Conservation (phyloP, 1,140 invertebrate species). For the Aphis craccivora region DNA sequence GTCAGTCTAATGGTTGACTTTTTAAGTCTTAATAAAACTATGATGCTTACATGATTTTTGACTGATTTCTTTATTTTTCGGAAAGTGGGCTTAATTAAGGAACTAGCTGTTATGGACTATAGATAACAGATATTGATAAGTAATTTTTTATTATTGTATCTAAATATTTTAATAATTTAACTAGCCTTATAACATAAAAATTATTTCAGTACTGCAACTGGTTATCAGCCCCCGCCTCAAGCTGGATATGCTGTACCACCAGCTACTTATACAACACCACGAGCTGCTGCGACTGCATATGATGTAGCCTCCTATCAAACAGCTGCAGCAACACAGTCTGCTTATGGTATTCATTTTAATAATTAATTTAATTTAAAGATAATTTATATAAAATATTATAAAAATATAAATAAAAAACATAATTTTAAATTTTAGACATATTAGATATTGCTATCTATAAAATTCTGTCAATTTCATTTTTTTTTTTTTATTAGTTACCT, state of each 20-base stretch:
- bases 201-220: constrained; percentile 68
- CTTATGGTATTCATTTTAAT: constrained; percentile 65
- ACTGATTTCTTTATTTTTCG: background rate
- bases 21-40: background rate
- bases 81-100: background rate
- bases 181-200: background rate
- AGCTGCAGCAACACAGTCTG: constrained; percentile 71
- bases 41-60: background rate
- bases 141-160: background rate
- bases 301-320: constrained; percentile 79
- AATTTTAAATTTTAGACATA: too few relatives aligned
- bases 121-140: background rate
- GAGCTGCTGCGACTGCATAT: constrained; percentile 79
- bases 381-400: too few relatives aligned
- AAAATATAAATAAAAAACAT: too few relatives aligned
- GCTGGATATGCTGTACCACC: constrained; percentile 83
- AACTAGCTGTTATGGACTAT: background rate
- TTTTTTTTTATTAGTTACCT: too few relatives aligned
- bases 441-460: too few relatives aligned
- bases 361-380: too few relatives aligned
- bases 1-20: background rate
- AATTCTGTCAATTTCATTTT: too few relatives aligned
- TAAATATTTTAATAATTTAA: background rate
- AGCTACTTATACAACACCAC: constrained; percentile 71
- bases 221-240: constrained; percentile 79